Conservation (phyloP, 2,797 vertebrate species). For the Manis javanica region DNA sequence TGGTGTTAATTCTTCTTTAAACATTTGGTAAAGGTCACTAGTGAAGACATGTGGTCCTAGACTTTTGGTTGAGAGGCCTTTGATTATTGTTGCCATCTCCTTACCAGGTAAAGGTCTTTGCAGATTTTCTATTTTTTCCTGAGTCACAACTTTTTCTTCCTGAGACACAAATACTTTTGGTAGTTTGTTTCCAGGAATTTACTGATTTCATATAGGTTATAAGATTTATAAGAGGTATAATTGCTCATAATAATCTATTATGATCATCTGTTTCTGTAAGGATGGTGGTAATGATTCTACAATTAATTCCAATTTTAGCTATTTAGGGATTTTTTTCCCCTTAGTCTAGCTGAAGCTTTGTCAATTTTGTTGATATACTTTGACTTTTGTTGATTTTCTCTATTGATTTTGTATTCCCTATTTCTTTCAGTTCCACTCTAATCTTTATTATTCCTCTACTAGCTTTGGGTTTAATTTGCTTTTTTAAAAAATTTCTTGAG, state of each 20-base stretch:
- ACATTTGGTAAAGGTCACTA: not conserved
- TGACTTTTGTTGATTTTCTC: not conserved
- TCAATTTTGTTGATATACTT: not conserved
- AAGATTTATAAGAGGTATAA: not conserved
- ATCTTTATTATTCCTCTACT: not conserved
- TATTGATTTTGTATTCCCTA: not conserved
- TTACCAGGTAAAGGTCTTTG: not conserved
- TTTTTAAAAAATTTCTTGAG: no score
- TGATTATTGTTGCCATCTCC: not conserved
- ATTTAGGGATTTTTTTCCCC: not conserved
- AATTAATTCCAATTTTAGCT: not conserved
- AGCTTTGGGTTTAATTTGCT: not conserved
- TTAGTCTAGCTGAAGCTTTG: not conserved
- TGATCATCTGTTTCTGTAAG: not conserved
- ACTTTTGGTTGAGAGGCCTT: not conserved
- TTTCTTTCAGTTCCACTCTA: not conserved
- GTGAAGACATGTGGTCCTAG: not conserved
- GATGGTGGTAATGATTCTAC: not conserved
- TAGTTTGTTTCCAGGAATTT: not conserved
- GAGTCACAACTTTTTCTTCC: not conserved
- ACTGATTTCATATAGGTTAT: not conserved
- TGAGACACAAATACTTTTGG: not conserved
- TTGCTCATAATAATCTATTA: not conserved
- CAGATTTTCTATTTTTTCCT: not conserved
- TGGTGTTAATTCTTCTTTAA: not conserved